These are phyloP conservation scores for Platycercus adscitus DNA, from an alignment of 2,113 vertebrate genomes.

Conservation along the genomic window DNA sequence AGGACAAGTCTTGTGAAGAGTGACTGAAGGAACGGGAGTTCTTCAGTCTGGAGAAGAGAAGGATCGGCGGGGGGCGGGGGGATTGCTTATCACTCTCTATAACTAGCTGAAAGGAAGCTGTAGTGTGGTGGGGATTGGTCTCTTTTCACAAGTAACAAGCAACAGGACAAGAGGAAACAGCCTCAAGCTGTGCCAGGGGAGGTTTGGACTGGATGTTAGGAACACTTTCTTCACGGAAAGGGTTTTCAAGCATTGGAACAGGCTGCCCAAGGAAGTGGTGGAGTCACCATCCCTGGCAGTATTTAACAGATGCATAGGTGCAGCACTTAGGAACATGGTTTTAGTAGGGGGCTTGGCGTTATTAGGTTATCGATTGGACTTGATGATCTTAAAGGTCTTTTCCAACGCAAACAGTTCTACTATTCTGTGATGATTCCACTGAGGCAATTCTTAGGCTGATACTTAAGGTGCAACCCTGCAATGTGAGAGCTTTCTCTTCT, in stretches of 20 bases:
- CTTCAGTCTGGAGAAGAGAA: neutral
- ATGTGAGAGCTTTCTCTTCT: neutral
- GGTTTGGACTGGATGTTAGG: neutral
- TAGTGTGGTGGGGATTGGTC: rapidly evolving
- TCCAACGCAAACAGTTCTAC: neutral
- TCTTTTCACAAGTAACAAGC: neutral
- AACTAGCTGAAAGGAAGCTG: neutral
- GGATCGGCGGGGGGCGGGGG: neutral
- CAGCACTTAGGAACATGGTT: neutral
- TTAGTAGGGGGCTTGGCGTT: neutral
- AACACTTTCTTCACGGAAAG: neutral
- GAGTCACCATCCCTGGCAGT: rapidly evolving
- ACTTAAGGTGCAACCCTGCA: rapidly evolving
- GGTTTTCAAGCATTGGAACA: neutral
- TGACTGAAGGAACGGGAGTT: neutral
- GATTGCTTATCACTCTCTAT: neutral
- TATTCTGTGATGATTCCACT: neutral
- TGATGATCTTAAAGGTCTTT: rapidly evolving
- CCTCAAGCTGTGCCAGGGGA: neutral
- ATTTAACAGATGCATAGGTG: rapidly evolving
- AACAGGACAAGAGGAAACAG: rapidly evolving
- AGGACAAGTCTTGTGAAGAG: neutral
- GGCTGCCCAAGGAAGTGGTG: rapidly evolving
- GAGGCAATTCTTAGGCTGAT: neutral
- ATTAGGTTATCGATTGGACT: neutral